A percentile compares a stretch with the other conserved stretches of the same genome.
Evolutionary conservation across 2,113 vertebrate genomes (phyloP).

Genomic region (Progne subis): DNA sequence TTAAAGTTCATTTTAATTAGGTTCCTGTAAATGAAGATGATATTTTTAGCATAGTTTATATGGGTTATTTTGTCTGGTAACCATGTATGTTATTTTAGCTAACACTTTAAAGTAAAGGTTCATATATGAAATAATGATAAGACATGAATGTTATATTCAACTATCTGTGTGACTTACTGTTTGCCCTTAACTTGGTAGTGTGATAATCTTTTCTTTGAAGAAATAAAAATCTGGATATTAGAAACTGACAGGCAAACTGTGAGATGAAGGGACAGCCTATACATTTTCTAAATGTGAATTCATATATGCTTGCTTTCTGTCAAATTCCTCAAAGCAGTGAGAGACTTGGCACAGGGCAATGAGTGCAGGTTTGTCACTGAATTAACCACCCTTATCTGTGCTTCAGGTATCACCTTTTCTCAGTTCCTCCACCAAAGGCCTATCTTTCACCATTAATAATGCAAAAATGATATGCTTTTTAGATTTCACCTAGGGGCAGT

Average conservation of each 20-base stretch:
- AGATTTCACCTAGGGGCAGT: neutral
- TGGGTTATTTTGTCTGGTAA: constrained; percentile 42
- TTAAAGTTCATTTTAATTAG: neutral
- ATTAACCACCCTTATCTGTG: neutral
- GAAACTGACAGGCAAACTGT: neutral
- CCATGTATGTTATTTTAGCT: constrained; percentile 45
- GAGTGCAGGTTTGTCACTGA: neutral
- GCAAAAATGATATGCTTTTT: neutral
- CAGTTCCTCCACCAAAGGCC: neutral
- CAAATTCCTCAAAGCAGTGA: neutral
- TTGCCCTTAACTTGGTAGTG: neutral
- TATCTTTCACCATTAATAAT: neutral
- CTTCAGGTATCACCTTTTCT: neutral
- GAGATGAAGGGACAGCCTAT: neutral
- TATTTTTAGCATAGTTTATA: constrained; percentile 57
- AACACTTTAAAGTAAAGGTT: constrained; percentile 22
- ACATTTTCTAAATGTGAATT: neutral
- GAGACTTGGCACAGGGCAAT: neutral
- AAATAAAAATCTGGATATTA: constrained; percentile 17
- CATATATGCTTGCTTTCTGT: neutral
- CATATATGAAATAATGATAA: constrained; percentile 16
- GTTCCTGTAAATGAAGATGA: constrained; percentile 38
- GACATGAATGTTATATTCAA: neutral
- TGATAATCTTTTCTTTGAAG: neutral
- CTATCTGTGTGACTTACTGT: neutral